phyloP scores from a whole-genome alignment of 2,888 invertebrate genomes.

The Cheilosia vernalis region DNA sequence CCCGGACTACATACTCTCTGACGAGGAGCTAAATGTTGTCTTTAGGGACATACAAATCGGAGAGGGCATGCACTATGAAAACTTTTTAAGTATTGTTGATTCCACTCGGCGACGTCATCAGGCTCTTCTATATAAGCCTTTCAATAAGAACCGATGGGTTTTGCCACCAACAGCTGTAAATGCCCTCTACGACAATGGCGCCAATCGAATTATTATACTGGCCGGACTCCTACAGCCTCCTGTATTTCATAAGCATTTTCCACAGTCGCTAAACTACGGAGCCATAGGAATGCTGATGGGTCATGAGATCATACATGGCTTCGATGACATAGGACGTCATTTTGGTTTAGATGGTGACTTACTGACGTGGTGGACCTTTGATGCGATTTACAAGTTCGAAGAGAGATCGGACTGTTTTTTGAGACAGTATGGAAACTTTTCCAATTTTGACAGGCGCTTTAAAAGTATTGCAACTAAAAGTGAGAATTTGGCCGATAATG shows the following conservation, averaged over 20 bases:
- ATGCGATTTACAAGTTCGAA: constrained; percentile 62
- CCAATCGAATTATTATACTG: constrained; percentile 53
- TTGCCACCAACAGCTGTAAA: constrained; percentile 96
- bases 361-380: constrained; percentile 70
- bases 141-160: constrained; percentile 91
- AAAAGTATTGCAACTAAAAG: constrained; percentile 60
- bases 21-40: constrained; percentile 90
- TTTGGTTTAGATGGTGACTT: constrained; percentile 72
- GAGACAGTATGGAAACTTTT: constrained; percentile 73
- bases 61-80: constrained; percentile 90
- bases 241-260: constrained; percentile 94
- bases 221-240: constrained; percentile 80
- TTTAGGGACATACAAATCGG: constrained; percentile 89
- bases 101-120: constrained; percentile 90
- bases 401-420: constrained; percentile 73
- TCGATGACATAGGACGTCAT: constrained; percentile 75
- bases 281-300: constrained; percentile 76
- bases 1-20: constrained; percentile 93
- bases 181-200: constrained; percentile 94
- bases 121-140: constrained; percentile 84
- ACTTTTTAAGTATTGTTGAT: constrained; percentile 89
- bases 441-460: constrained; percentile 64
- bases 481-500: constrained; percentile 76
- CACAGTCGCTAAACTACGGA: constrained; percentile 83
- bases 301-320: constrained; percentile 77